phyloP scores from a whole-genome alignment of 2,113 vertebrate genomes.

The Corythornis cristatus region DNA sequence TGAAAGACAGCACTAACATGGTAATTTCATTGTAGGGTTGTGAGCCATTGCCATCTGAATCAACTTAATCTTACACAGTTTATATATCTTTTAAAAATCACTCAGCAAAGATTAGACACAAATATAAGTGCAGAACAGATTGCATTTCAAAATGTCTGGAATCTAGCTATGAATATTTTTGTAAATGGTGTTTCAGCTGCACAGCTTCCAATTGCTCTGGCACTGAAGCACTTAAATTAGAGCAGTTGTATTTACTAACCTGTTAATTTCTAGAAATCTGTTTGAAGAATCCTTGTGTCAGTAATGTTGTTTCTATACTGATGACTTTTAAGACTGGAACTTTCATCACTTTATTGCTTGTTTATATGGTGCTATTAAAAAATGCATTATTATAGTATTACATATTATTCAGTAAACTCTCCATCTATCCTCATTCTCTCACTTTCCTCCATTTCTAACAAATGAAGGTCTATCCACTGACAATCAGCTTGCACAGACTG shows the following conservation, averaged over 20 bases:
- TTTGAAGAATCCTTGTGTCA: background rate
- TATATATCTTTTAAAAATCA: background rate
- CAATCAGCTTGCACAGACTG: background rate
- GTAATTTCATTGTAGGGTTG: background rate
- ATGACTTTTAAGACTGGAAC: background rate
- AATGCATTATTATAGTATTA: too few relatives aligned
- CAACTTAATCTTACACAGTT: background rate
- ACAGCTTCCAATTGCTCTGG: background rate
- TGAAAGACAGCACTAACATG: background rate
- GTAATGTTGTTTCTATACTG: background rate
- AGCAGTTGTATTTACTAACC: background rate
- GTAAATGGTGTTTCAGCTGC: conserved; percentile 1
- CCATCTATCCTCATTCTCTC: background rate
- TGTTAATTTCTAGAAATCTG: background rate
- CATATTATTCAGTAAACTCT: background rate
- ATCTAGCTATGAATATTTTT: conserved; percentile 7
- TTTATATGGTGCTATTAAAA: background rate
- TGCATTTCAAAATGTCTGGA: conserved; percentile 15
- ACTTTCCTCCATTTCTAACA: background rate
- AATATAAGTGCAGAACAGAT: background rate
- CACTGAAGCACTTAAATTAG: background rate
- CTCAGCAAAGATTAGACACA: conserved; percentile 19
- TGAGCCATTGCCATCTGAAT: background rate
- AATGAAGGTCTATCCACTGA: background rate
- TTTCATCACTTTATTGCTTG: background rate